These are phyloP conservation scores for Drosophila colorata DNA, from an alignment of 2,888 invertebrate genomes.

Conservation along the genomic window DNA sequence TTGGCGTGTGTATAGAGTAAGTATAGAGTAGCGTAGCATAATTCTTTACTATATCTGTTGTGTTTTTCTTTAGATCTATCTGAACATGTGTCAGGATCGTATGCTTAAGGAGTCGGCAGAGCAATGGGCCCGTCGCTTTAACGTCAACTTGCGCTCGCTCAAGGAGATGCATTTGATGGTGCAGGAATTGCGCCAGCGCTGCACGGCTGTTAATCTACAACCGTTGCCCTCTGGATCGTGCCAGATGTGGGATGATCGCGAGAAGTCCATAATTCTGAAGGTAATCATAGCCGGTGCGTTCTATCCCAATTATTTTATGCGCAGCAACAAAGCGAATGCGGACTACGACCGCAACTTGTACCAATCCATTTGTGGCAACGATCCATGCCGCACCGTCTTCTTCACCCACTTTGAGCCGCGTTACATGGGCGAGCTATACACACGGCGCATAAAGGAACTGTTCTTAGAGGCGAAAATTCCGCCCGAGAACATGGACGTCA, in stretches of 20 bases:
- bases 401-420: slow-evolving; percentile 87
- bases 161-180: slow-evolving; percentile 91
- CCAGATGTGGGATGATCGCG: slow-evolving; percentile 85
- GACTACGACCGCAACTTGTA: slow-evolving; percentile 89
- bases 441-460: slow-evolving; percentile 87
- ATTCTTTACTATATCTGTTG: neutral
- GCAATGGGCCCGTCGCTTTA: slow-evolving; percentile 91
- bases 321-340: slow-evolving; percentile 86
- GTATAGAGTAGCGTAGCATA: neutral
- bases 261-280: slow-evolving; percentile 89
- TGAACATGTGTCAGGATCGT: slow-evolving; percentile 87
- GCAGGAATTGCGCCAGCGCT: slow-evolving; percentile 89
- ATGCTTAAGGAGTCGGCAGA: slow-evolving; percentile 86
- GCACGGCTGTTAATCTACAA: slow-evolving; percentile 87
- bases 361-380: slow-evolving; percentile 89
- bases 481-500: slow-evolving; percentile 82
- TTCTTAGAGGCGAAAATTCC: slow-evolving; percentile 86
- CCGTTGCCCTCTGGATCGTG: slow-evolving; percentile 43
- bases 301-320: slow-evolving; percentile 95
- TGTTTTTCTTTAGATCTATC: slow-evolving; percentile 88
- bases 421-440: slow-evolving; percentile 91
- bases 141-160: slow-evolving; percentile 90
- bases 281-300: slow-evolving; percentile 89
- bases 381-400: slow-evolving; percentile 92
- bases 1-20: slow-evolving; percentile 91